Evolutionary conservation across 37 sponge, comb jelly and placozoan genomes (phyloP).

Genomic region (Ephydatia muelleri): DNA sequence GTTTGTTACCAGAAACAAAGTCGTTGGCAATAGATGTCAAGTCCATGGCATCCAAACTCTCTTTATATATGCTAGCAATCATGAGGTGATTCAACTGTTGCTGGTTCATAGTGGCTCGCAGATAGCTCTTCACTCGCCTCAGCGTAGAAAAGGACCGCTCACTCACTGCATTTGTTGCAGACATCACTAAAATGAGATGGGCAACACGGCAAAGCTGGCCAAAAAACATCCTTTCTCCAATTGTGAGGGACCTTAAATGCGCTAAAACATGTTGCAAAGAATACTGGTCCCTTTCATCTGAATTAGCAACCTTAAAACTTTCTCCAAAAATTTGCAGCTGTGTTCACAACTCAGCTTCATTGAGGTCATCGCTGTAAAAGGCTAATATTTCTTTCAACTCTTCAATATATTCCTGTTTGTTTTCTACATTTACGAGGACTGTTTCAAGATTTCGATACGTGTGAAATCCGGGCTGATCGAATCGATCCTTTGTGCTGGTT

Average conservation of each 20-base stretch:
- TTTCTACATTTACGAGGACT: conserved; percentile 54
- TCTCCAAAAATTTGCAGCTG: conserved; percentile 42
- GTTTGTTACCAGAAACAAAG: no score
- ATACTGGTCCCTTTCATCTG: no score
- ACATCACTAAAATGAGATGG: no score
- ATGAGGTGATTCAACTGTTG: no score
- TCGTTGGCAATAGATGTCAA: no score
- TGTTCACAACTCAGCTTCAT: conserved; percentile 49
- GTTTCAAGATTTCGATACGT: conserved; percentile 64
- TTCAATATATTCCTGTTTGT: conserved; percentile 22
- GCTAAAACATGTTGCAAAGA: neutral
- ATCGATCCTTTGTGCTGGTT: conserved; percentile 47
- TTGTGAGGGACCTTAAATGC: neutral
- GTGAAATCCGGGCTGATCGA: conserved; percentile 48
- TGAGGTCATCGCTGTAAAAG: conserved; percentile 42
- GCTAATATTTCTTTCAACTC: conserved; percentile 37
- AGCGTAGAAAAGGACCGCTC: no score
- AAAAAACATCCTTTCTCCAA: neutral
- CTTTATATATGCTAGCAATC: no score
- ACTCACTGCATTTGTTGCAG: no score
- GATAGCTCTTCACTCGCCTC: no score
- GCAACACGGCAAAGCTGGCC: neutral
- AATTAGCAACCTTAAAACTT: neutral
- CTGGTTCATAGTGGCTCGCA: no score
- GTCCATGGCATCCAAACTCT: no score